Evolutionary conservation across 2,113 vertebrate genomes (phyloP).

Genomic region (Nesogale talazaci): DNA sequence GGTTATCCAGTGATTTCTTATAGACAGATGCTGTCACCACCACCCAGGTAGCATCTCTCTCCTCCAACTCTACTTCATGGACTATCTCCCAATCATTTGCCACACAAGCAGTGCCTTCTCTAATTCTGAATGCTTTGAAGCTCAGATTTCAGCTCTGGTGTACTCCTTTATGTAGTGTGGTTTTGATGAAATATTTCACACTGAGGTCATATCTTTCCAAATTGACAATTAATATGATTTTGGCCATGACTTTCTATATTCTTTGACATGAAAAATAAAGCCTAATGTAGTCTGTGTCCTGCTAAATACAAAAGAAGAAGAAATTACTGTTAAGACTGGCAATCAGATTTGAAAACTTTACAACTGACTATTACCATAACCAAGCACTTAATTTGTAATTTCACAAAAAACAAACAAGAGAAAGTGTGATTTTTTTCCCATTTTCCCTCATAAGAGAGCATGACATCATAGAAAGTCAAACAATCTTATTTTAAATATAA

Average conservation of each 20-base stretch:
- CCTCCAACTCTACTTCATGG: rapidly evolving
- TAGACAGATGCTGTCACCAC: neutral
- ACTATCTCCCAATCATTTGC: neutral
- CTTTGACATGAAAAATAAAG: neutral
- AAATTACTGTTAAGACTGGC: neutral
- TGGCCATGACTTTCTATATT: neutral
- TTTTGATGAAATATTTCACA: neutral
- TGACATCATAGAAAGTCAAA: neutral
- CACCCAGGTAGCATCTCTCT: neutral
- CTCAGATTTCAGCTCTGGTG: neutral
- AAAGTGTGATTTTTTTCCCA: neutral
- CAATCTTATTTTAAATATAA: neutral
- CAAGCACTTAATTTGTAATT: neutral
- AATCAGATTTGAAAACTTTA: neutral
- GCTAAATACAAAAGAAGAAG: neutral
- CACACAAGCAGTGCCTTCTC: neutral
- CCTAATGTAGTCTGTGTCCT: neutral
- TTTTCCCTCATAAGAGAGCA: neutral
- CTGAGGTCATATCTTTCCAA: neutral
- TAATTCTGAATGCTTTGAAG: neutral
- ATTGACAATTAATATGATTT: neutral
- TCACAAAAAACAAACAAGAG: neutral
- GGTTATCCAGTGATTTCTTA: neutral
- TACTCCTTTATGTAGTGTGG: neutral
- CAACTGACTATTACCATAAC: neutral